Base-by-base conservation (phyloP, 1,140 invertebrate species). In the Philotrypesis tridentata region DNA sequence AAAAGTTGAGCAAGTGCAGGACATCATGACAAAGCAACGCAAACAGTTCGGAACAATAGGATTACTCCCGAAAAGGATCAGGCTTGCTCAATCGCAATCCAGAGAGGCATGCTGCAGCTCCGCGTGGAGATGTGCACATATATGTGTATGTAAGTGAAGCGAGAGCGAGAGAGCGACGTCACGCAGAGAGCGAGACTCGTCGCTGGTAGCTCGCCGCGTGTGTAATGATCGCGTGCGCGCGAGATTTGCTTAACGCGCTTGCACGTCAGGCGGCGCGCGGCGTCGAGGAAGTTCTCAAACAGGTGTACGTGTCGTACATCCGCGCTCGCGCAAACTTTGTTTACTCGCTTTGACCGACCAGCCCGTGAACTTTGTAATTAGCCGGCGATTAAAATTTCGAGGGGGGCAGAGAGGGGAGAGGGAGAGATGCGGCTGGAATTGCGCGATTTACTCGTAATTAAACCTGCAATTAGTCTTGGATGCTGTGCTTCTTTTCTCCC, bases 311-410 rank as follows among this genome's bases (percentile, higher is more conserved):
- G 48, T 55, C 48, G 23, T 65, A 65, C 63, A 65, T 65, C 63
- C 63, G 63, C 63, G 23, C 27, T n/a, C 61, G 63, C 25, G 11
- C 11, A 29, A 29, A 29, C 23, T 29, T 55, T 55, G 48, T 55
- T 55, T 55, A 65, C 63, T 27, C 14, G 23, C 23, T 29, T 40
- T 70, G 67, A 37, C 67, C 67, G 21, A n/a, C 48, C 29, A 31
- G 67, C 0, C 31, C 67, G 67, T 31, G 27, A 70, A 70, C 67
- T 70, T 70, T n/a, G 31, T 70, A 70, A 70, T 70, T 70, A 70
- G 31, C 21, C 48, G 29, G 4, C 31, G 29, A 70, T 70, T 70
- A 70, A 70, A 70, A 70, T 70, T 37, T 70, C 67, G 2, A 70
- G 67, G 37, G 11, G 67, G 21, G 7, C n/a, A n/a, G n/a, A n/a